A percentile compares a stretch with the other conserved stretches of the same genome.
These are phyloP conservation scores for Scaptomyza graminum DNA, from an alignment of 1,140 invertebrate species.

Conservation along the genomic window DNA sequence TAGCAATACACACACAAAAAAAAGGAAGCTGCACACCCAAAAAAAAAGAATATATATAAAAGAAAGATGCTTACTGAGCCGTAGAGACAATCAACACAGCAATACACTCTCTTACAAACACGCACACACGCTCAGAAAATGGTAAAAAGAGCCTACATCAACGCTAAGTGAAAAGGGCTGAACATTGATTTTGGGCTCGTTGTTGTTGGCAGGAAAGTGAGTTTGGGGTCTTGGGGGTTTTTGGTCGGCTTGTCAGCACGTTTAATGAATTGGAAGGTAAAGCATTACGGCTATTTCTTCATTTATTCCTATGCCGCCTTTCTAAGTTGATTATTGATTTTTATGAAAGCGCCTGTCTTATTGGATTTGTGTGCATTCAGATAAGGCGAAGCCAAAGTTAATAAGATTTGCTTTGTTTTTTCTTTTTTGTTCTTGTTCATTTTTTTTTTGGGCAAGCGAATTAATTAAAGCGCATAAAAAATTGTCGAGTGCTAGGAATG, in stretches of 20 bases:
- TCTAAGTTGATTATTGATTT: conserved; percentile 71
- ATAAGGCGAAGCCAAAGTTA: conserved; percentile 59
- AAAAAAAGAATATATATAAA: conserved; percentile 13
- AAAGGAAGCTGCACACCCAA: conserved; percentile 18
- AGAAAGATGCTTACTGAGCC: conserved; percentile 43
- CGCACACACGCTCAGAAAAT: conserved; percentile 11
- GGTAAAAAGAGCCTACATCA: conserved; percentile 36
- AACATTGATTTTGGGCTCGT: conserved; percentile 9
- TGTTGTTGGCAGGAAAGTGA: too few relatives aligned
- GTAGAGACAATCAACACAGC: conserved; percentile 65
- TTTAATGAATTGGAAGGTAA: conserved; percentile 80
- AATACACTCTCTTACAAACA: conserved; percentile 24
- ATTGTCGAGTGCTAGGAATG: conserved; percentile 70
- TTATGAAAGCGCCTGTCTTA: conserved; percentile 53
- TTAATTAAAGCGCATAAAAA: conserved; percentile 78
- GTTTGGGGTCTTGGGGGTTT: not conserved
- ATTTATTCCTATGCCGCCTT: conserved; percentile 37
- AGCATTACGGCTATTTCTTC: conserved; percentile 77
- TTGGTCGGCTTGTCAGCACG: conserved; percentile 55
- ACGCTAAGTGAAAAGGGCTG: conserved; percentile 64
- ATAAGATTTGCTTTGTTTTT: conserved; percentile 73
- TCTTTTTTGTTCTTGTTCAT: conserved; percentile 9
- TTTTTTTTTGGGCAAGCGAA: conserved; percentile 47
- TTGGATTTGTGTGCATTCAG: conserved; percentile 69
- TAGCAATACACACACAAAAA: not conserved